phyloP scores from a whole-genome alignment of 2,888 invertebrate species.

The Galerucella nymphaeae region DNA sequence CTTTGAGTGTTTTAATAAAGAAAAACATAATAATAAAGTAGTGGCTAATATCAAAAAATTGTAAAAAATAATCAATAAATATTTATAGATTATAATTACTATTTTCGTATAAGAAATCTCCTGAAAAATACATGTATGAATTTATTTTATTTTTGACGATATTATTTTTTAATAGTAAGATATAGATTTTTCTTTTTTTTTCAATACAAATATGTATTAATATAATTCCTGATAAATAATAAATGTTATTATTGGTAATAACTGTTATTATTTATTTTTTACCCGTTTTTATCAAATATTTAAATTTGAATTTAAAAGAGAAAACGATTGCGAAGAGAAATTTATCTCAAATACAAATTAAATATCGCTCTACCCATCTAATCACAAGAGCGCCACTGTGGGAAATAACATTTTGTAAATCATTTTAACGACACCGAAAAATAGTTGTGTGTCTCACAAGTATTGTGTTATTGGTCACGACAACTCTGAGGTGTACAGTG shows the following conservation, averaged over 20 bases:
- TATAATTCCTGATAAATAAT: slow-evolving; percentile 14
- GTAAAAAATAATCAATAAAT: slow-evolving; percentile 1
- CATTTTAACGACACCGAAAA: too few species aligned
- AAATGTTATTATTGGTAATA: slow-evolving; percentile 17
- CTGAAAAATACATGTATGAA: slow-evolving; percentile 6
- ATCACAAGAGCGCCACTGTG: too few species aligned
- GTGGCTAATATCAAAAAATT: slow-evolving; percentile 6
- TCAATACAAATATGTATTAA: slow-evolving; percentile 8
- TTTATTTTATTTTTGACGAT: background rate
- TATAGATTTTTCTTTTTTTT: slow-evolving; percentile 4
- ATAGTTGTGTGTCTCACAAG: too few species aligned
- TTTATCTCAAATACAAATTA: too few species aligned
- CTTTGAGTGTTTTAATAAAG: background rate
- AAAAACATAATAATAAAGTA: background rate
- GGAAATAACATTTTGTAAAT: too few species aligned
- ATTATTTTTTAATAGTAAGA: slow-evolving; percentile 6
- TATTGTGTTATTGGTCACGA: too few species aligned
- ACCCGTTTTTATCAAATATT: background rate
- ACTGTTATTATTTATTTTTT: slow-evolving; percentile 11
- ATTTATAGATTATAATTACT: background rate
- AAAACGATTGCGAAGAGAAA: too few species aligned
- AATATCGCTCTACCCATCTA: too few species aligned
- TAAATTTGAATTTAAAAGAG: too few species aligned
- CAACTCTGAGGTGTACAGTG: too few species aligned
- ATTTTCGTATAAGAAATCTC: slow-evolving; percentile 5